A percentile compares a stretch with the other conserved stretches of the same genome.
Conservation (phyloP, 2,113 vertebrate genomes). For the Salvelinus alpinus region DNA sequence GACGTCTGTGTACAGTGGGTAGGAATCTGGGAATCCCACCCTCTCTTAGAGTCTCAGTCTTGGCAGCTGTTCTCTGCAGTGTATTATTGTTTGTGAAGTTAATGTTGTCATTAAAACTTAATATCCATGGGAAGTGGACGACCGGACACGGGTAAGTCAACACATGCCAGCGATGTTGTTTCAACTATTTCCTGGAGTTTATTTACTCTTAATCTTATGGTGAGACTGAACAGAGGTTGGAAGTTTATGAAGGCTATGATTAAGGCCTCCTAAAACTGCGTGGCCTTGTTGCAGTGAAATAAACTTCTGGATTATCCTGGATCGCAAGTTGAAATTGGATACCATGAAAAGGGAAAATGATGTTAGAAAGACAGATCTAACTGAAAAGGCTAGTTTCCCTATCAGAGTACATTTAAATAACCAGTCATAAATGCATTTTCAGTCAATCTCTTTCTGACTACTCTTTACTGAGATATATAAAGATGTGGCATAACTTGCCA, state of each 20-base stretch:
- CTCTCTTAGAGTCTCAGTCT: neutral
- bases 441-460: no score
- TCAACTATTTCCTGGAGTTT: slow-evolving; percentile 47
- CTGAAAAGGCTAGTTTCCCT: neutral
- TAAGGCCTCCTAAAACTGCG: neutral
- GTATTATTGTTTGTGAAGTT: slow-evolving; percentile 46
- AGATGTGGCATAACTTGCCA: neutral
- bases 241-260: slow-evolving; percentile 15
- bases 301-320: neutral
- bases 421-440: no score
- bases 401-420: neutral
- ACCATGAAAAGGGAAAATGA: no score
- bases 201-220: slow-evolving; percentile 36
- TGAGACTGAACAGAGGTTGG: slow-evolving; percentile 20
- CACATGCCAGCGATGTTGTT: slow-evolving; percentile 30
- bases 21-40: neutral
- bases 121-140: slow-evolving; percentile 50
- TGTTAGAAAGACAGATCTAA: no score
- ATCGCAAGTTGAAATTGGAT: neutral
- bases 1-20: no score
- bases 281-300: neutral
- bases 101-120: slow-evolving; percentile 41
- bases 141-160: slow-evolving; percentile 33
- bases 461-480: slow-evolving; percentile 10
- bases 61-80: neutral